These are phyloP conservation scores for Diadophis punctatus DNA, from an alignment of 2,113 vertebrate genomes.

Conservation along the genomic window DNA sequence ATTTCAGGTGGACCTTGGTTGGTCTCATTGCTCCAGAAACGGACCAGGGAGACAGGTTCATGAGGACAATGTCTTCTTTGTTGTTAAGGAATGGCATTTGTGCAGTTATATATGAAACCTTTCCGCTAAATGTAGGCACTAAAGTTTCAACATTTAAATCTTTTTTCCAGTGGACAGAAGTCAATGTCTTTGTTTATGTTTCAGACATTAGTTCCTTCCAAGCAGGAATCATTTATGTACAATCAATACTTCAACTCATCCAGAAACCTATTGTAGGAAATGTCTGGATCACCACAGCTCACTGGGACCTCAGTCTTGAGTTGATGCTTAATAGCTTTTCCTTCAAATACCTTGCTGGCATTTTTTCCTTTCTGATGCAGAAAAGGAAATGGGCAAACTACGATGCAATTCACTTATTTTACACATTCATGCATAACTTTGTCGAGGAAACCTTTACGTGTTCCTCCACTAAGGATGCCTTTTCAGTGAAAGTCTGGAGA, in stretches of 20 bases:
- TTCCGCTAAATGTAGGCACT: background rate
- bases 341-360: background rate
- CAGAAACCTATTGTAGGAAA: background rate
- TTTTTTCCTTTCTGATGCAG: background rate
- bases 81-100: background rate
- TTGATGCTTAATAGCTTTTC: rapidly evolving
- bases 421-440: background rate
- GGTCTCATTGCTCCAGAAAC: background rate
- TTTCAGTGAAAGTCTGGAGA: background rate
- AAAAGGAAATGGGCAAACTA: background rate
- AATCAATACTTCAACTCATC: too few species aligned
- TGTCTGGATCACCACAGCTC: background rate
- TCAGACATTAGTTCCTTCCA: background rate
- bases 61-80: background rate
- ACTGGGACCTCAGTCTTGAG: background rate
- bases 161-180: background rate
- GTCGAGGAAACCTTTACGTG: background rate
- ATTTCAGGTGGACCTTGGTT: constrained; percentile 30
- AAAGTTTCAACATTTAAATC: background rate
- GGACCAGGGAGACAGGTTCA: background rate
- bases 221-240: background rate
- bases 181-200: background rate
- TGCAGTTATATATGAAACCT: too few species aligned
- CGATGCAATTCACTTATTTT: background rate
- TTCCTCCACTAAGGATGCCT: background rate